Evolutionary conservation across 1,140 invertebrate genomes (phyloP).

Genomic region (Pseudoatta argentina): DNA sequence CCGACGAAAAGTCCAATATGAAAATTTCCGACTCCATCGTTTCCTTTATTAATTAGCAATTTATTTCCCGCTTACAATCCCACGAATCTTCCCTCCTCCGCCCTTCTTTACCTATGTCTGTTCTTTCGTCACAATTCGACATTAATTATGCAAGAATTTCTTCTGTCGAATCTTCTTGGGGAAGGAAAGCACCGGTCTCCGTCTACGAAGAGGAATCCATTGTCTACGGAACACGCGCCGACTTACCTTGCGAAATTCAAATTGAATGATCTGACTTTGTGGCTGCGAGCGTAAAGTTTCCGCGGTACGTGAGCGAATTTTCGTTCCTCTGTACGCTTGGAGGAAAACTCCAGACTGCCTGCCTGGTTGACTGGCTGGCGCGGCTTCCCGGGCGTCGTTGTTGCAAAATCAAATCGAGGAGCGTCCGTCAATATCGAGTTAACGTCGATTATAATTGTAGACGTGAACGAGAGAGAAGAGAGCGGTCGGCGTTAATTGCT

Average conservation of each 20-base stretch:
- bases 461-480: slow-evolving; percentile 11
- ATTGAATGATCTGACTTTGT: slow-evolving; percentile 43
- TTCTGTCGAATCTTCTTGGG: neutral
- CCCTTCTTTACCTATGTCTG: neutral
- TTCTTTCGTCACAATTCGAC: slow-evolving; percentile 13
- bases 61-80: slow-evolving; percentile 37
- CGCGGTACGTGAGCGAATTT: slow-evolving; percentile 40
- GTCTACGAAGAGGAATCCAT: slow-evolving; percentile 2
- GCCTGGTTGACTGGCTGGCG: neutral
- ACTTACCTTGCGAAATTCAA: slow-evolving; percentile 26
- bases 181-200: neutral
- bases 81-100: neutral
- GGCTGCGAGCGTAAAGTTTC: slow-evolving; percentile 19
- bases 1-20: slow-evolving; percentile 50
- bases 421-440: slow-evolving; percentile 58
- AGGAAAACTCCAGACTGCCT: slow-evolving; percentile 10
- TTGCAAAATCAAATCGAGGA: slow-evolving; percentile 57
- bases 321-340: neutral
- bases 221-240: slow-evolving; percentile 24
- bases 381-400: slow-evolving; percentile 38
- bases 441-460: slow-evolving; percentile 59
- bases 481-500: slow-evolving; percentile 37
- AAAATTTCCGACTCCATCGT: slow-evolving; percentile 47
- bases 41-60: slow-evolving; percentile 60
- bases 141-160: slow-evolving; percentile 62